Evolutionary conservation across 2,888 invertebrate genomes (phyloP).

Genomic region (Ectemnius cavifrons): DNA sequence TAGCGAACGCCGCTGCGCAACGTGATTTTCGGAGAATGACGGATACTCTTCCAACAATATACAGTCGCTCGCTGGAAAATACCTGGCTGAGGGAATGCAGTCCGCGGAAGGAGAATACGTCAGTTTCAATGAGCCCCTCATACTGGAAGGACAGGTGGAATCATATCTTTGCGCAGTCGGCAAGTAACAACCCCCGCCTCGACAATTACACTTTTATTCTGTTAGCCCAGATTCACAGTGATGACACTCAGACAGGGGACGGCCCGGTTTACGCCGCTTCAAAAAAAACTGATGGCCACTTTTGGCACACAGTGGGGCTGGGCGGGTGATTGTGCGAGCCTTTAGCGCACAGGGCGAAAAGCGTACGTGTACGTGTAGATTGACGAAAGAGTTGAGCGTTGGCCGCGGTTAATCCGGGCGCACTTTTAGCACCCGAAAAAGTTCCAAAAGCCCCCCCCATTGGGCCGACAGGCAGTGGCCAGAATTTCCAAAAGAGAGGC

Average conservation of each 20-base stretch:
- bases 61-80: conserved; percentile 71
- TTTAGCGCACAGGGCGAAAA: background rate
- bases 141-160: conserved; percentile 90
- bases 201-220: background rate
- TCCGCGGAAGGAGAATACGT: conserved; percentile 91
- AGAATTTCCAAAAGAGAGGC: background rate
- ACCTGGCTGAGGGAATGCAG: conserved; percentile 85
- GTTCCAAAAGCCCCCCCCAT: conserved; percentile 10
- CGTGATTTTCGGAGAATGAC: background rate
- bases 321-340: background rate
- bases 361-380: background rate
- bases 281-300: conserved; percentile 4
- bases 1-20: background rate
- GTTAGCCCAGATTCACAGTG: background rate
- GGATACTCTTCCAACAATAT: background rate
- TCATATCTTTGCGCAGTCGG: conserved; percentile 88
- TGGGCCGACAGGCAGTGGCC: conserved; percentile 20
- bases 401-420: conserved; percentile 11
- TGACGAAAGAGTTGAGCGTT: conserved; percentile 11
- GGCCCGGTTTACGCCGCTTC: background rate
- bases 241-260: background rate
- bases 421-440: conserved; percentile 25
- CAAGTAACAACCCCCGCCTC: conserved; percentile 69
- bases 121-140: conserved; percentile 84
- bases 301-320: background rate